phyloP scores from a whole-genome alignment of 2,113 vertebrate genomes.

The Sebastes fasciatus region DNA sequence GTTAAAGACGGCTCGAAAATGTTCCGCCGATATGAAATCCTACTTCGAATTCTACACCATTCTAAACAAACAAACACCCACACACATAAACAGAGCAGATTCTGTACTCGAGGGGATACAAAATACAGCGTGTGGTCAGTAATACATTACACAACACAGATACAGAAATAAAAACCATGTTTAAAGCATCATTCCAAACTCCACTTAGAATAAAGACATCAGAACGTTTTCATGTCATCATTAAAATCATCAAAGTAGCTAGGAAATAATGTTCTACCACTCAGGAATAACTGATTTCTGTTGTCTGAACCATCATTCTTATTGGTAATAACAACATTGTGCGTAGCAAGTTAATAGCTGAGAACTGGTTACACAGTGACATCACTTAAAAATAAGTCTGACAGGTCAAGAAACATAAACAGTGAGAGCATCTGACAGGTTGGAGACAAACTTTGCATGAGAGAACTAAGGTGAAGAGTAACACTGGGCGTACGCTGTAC shows the following conservation, averaged over 20 bases:
- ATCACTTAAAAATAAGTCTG: too few relatives aligned
- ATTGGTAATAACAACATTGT: too few relatives aligned
- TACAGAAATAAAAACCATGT: conserved; percentile 9
- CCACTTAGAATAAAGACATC: background rate
- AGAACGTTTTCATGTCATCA: background rate
- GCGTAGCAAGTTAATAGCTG: too few relatives aligned
- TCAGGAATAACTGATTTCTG: too few relatives aligned
- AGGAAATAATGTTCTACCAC: too few relatives aligned
- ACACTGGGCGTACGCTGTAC: too few relatives aligned
- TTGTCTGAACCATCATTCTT: too few relatives aligned
- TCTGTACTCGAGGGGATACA: conserved; percentile 26
- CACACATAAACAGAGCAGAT: conserved; percentile 36
- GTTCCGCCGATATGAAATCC: conserved; percentile 4
- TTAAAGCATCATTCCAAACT: background rate
- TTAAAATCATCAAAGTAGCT: background rate
- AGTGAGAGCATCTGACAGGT: too few relatives aligned
- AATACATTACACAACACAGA: conserved; percentile 34
- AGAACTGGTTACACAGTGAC: too few relatives aligned
- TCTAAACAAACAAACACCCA: background rate
- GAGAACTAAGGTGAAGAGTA: too few relatives aligned
- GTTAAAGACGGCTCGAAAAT: conserved; percentile 6
- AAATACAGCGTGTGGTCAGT: conserved; percentile 2
- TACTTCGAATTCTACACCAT: conserved; percentile 7
- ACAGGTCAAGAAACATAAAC: too few relatives aligned
- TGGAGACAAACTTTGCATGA: too few relatives aligned